Evolutionary conservation across 2,113 vertebrate species (phyloP).

Genomic region (Clarias macrocephalus): DNA sequence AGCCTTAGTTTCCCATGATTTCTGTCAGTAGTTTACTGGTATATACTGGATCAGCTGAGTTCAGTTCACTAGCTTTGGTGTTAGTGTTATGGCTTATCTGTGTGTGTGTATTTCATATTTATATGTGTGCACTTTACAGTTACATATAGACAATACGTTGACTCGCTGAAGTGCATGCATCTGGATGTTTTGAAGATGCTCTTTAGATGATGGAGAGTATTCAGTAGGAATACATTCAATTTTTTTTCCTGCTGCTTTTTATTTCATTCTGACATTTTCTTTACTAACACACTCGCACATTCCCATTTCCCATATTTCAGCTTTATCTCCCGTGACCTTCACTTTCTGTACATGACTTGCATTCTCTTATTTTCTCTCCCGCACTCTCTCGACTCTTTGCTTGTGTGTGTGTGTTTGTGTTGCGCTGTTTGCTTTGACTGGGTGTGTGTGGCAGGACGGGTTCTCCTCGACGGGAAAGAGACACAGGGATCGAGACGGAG

Average conservation of each 20-base stretch:
- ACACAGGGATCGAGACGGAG: slow-evolving; percentile 19
- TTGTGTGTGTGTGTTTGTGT: slow-evolving; percentile 29
- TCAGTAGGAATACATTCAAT: neutral
- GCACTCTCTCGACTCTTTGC: neutral
- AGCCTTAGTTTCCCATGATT: too few relatives aligned
- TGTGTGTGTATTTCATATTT: neutral
- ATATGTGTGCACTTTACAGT: neutral
- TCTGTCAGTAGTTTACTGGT: too few relatives aligned
- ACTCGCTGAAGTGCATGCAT: neutral
- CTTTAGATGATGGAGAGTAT: slow-evolving; percentile 40
- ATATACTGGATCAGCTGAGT: too few relatives aligned
- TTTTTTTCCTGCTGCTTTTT: neutral
- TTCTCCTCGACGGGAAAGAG: neutral
- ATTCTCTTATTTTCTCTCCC: slow-evolving; percentile 36
- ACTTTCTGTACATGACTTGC: slow-evolving; percentile 38
- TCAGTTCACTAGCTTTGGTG: too few relatives aligned
- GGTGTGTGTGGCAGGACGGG: slow-evolving; percentile 19
- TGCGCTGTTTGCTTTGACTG: slow-evolving; percentile 16
- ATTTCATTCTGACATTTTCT: slow-evolving; percentile 13
- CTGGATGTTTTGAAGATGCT: slow-evolving; percentile 37
- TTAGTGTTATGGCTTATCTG: too few relatives aligned
- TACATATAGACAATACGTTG: neutral
- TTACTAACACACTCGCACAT: slow-evolving; percentile 24
- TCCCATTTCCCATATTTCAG: neutral
- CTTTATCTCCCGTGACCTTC: slow-evolving; percentile 50